Conservation (phyloP, 2,797 vertebrate species). For the Ibycter americanus region DNA sequence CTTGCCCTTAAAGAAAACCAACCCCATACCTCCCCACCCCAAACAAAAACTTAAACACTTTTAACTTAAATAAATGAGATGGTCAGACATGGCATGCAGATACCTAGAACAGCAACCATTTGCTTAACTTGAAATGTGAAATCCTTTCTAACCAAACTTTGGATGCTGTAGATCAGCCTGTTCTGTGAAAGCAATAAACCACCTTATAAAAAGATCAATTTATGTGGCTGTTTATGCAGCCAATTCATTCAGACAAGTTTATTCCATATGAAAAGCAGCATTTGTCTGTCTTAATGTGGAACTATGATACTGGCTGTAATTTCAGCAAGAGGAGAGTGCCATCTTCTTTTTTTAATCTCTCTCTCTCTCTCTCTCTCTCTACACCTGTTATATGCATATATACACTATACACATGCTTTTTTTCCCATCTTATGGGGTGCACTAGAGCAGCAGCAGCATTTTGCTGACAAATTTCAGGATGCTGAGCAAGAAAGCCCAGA, state of each 20-base stretch:
- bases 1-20: background rate
- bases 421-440: background rate
- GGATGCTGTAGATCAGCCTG: background rate
- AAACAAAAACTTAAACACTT: background rate
- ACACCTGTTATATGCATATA: no score
- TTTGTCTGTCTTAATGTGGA: background rate
- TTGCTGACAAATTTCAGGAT: background rate
- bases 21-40: background rate
- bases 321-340: background rate
- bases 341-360: background rate
- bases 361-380: no score
- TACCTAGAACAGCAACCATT: background rate
- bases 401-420: background rate
- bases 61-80: background rate
- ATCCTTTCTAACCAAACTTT: conserved; percentile 12
- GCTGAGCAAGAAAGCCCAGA: background rate
- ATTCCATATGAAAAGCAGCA: background rate
- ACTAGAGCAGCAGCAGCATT: background rate
- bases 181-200: conserved; percentile 4
- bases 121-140: background rate
- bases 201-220: background rate
- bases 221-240: background rate
- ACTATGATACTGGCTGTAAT: background rate
- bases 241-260: conserved; percentile 7
- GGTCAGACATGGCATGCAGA: background rate